Evolutionary conservation across 2,888 invertebrate species (phyloP).

Genomic region (Mantis religiosa): DNA sequence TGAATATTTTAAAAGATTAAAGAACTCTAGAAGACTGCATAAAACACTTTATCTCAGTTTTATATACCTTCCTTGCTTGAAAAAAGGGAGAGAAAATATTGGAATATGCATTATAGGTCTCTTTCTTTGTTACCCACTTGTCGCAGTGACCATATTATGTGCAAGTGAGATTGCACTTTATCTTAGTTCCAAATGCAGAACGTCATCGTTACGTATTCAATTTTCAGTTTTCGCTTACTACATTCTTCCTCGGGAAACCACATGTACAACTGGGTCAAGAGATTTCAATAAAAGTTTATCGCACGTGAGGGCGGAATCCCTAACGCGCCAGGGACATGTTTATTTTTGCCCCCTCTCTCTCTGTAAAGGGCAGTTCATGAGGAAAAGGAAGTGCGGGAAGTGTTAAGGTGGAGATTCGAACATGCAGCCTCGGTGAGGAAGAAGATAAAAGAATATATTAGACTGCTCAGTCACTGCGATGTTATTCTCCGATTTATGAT

Average conservation of each 20-base stretch:
- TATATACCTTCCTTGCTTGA: too few species aligned
- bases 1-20: too few species aligned
- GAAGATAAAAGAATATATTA: not conserved
- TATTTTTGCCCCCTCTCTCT: not conserved
- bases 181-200: not conserved
- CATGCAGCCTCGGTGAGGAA: not conserved
- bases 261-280: not conserved
- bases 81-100: too few species aligned
- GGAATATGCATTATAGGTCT: too few species aligned
- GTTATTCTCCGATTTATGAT: too few species aligned
- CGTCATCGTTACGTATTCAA: not conserved
- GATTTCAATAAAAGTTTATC: not conserved
- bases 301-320: not conserved
- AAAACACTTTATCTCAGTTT: too few species aligned
- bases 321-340: not conserved
- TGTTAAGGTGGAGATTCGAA: not conserved
- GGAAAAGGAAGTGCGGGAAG: not conserved
- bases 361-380: not conserved
- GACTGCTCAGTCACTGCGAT: too few species aligned
- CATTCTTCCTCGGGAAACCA: not conserved
- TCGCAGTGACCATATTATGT: too few species aligned
- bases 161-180: not conserved
- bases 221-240: not conserved
- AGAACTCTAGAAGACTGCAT: too few species aligned
- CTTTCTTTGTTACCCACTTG: too few species aligned